Base-by-base conservation (phyloP, 2,888 invertebrate species). In the Deilephila porcellus region DNA sequence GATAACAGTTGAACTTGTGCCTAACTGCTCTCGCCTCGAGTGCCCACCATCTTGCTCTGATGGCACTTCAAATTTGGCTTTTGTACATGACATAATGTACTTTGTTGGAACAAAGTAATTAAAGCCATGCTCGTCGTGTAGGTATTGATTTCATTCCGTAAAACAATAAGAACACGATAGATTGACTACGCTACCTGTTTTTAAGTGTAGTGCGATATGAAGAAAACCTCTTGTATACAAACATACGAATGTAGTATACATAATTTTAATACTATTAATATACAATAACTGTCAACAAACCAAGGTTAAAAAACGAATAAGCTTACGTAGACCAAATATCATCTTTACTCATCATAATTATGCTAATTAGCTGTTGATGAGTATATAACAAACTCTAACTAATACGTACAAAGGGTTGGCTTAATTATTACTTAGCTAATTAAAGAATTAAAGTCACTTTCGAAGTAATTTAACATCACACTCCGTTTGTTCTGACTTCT, bases 11-110 rank as follows among this genome's bases (percentile, higher is more conserved):
- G 82, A 89, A 91, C 89, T 92, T 89, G 85, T 82, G 85, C 87
- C 87, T 90, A 91, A 91, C 91, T 89, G 90, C 88, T 88, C 90
- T 91, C 81, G 73, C 81, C 79, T 87, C 83, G 82, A 90, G 90
- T 79, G 83, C 77, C 73, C 80, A 82, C 76, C 87, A 84, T 86
- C 90, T 90, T 90, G 83, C 83, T 78, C 82, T 79, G 82, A 89
- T 86, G 88, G 81, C 80, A 78, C 90, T 90, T 80, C 78, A 89
- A 85, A 88, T 90, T 85, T 84, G 84, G 86, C 85, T 82, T 85
- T 85, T 83, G 81, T 83, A 80, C 77, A 80, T 71, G 72, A 79
- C 75, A 79, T 83, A 81, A 81, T 78, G 62, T 52, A 60, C 45
- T 32, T 14, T 45, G 37, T 37, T 67, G 62, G 0, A 8, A 19